Percentiles rank a stretch among this genome's conserved stretches.
Conservation (phyloP, 2,888 invertebrate species). For the Dioctria linearis region DNA sequence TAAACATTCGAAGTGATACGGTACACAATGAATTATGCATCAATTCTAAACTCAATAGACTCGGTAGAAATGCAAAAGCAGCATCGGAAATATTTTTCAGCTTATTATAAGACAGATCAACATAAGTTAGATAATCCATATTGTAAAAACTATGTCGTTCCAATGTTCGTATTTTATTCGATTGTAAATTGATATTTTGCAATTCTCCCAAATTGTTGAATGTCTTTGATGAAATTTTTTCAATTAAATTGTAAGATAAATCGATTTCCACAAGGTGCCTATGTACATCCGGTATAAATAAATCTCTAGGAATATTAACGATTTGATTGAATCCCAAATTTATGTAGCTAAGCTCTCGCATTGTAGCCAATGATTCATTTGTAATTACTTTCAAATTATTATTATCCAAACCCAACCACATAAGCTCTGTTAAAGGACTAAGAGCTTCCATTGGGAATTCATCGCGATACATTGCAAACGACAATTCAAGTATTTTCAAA, state of each 20-base stretch:
- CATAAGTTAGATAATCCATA: conserved; percentile 83
- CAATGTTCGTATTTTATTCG: conserved; percentile 82
- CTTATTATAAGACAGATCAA: conserved; percentile 88
- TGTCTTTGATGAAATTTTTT: conserved; percentile 77
- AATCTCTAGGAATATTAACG: conserved; percentile 77
- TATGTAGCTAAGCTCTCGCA: conserved; percentile 82
- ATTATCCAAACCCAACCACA: conserved; percentile 90
- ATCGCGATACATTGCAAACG: conserved; percentile 87
- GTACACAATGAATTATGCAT: conserved; percentile 83
- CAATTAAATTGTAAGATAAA: conserved; percentile 86
- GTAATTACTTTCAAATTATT: conserved; percentile 85
- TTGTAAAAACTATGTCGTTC: conserved; percentile 82
- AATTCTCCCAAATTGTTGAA: conserved; percentile 82
- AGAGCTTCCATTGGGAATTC: conserved; percentile 84
- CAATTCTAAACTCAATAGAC: conserved; percentile 83
- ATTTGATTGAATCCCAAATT: conserved; percentile 91
- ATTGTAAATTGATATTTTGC: conserved; percentile 84
- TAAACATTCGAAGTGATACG: conserved; percentile 79
- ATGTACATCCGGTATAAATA: conserved; percentile 81
- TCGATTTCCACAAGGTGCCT: conserved; percentile 83
- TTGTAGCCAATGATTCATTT: conserved; percentile 79
- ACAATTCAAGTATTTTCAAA: conserved; percentile 87
- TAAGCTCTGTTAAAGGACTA: conserved; percentile 80
- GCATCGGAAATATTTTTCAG: conserved; percentile 81
- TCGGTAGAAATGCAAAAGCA: conserved; percentile 83